Conservation (phyloP, 2,113 vertebrate genomes). For the Ramphastos sulfuratus region DNA sequence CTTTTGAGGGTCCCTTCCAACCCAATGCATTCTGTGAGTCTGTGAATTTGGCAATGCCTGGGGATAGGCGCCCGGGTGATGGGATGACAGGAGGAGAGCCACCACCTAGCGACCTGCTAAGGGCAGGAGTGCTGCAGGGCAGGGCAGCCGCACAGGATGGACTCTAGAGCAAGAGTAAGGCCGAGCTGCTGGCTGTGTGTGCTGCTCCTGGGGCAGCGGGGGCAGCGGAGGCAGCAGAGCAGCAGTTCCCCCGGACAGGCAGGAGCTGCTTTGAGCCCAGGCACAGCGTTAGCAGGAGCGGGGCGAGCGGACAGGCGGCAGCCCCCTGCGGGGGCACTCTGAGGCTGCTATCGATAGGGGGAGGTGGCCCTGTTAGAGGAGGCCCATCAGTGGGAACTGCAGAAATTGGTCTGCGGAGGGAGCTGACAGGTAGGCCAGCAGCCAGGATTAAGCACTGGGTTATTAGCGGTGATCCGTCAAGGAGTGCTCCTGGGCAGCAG, state of each 20-base stretch:
- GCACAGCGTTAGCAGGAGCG: not conserved
- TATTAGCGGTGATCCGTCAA: slow-evolving; percentile 52
- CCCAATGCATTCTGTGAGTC: too few species aligned
- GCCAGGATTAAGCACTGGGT: slow-evolving; percentile 41
- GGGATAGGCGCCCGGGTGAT: not conserved
- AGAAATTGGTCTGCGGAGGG: slow-evolving; percentile 40
- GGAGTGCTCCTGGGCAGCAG: not conserved
- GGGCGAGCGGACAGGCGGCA: not conserved
- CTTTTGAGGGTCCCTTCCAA: too few species aligned
- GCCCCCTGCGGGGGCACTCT: slow-evolving; percentile 28
- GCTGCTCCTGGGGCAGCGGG: not conserved
- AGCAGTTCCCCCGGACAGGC: not conserved
- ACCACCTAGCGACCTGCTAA: not conserved
- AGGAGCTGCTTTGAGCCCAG: not conserved
- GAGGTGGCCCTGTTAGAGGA: slow-evolving; percentile 19
- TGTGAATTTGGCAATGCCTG: not conserved
- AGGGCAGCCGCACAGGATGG: not conserved
- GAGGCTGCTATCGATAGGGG: slow-evolving; percentile 1
- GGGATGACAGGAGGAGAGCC: not conserved
- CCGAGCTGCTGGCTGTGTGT: not conserved
- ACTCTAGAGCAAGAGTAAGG: not conserved
- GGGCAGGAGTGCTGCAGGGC: not conserved
- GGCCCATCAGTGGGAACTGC: slow-evolving; percentile 37
- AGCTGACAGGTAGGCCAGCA: slow-evolving; percentile 41
- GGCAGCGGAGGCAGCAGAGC: not conserved